Conservation (phyloP, 2,113 vertebrate genomes). For the Saccopteryx bilineata region DNA sequence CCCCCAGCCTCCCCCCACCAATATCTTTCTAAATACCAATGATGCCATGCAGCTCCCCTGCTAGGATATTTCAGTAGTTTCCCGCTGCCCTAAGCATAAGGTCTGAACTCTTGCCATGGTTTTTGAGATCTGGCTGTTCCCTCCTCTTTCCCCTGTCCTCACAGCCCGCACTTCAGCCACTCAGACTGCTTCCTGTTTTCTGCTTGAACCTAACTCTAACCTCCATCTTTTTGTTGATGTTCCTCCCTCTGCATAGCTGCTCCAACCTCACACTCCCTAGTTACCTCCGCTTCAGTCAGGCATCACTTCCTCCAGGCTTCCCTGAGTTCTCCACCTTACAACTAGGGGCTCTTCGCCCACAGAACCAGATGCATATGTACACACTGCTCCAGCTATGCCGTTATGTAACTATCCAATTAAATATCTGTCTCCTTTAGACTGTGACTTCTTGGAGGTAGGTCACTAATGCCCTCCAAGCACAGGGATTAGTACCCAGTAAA, state of each 20-base stretch:
- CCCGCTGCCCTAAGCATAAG: neutral
- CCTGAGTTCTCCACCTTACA: constrained; percentile 5
- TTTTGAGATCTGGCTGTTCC: neutral
- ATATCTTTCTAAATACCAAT: neutral
- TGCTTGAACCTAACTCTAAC: neutral
- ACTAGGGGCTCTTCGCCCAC: neutral
- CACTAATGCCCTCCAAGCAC: neutral
- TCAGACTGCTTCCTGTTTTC: neutral
- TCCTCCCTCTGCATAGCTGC: neutral
- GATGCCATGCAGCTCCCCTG: neutral
- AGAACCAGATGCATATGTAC: neutral
- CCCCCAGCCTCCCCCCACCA: neutral
- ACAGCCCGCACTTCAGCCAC: neutral
- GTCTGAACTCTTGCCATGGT: neutral
- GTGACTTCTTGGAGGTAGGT: constrained; percentile 44
- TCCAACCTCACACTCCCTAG: neutral
- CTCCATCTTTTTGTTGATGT: neutral
- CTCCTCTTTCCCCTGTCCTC: neutral
- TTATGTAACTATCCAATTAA: neutral
- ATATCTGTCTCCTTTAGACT: neutral
- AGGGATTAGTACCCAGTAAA: neutral
- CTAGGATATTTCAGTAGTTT: neutral
- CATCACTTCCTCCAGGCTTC: neutral
- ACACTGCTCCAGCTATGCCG: neutral
- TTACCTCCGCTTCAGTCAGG: neutral